Evolutionary conservation across 2,113 vertebrate genomes (phyloP), one percentile per base, ranked within the genome.

Genomic region (Turnix velox): DNA sequence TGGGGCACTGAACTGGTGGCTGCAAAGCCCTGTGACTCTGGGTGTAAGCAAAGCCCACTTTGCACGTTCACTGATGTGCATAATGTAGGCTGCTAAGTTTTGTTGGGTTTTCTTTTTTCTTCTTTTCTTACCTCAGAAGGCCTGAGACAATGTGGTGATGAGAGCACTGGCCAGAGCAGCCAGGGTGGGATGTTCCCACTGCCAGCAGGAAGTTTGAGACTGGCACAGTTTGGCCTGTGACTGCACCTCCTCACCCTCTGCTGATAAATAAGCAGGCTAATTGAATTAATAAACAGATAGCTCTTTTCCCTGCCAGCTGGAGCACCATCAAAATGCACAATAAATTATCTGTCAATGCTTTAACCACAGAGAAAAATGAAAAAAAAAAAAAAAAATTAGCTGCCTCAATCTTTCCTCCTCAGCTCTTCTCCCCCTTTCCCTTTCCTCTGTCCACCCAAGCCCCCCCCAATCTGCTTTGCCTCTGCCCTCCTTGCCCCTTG

Each of bases 201-300:
- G 49, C 30, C 52, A 74, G 67, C 87, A 80, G 84, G 90, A 51
- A 1, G 90, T 84, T 82, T 93, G 90, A 88, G 87, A 72, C 90
- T 91, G 93, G 93, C 96, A 96, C 81, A 80, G 61, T 85, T 90
- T 97, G 97, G 97, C 97, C 97, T 94, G 89, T 94, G 95, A 81
- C 87, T 87, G 92, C 96, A 98, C 97, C 95, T 95, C 77, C 81
- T 96, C 86, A 40, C 96, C 96, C 71, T 98, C 93, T 12, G 52
- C 96, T 96, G 97, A 98, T 97, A 98, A 98, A 97, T 97, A 98
- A 97, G 97, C 94, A 77, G 96, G 91, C 95, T 98, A 98, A 98
- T 98, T 98, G 97, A 98, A 98, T 98, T 99, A 98, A 98, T 98
- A 98, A 98, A 98, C 97, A 98, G 98, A 98, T 97, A 97, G 96